Evolutionary conservation across 2,797 vertebrate genomes (phyloP).

Genomic region (Gallinago solitaria): DNA sequence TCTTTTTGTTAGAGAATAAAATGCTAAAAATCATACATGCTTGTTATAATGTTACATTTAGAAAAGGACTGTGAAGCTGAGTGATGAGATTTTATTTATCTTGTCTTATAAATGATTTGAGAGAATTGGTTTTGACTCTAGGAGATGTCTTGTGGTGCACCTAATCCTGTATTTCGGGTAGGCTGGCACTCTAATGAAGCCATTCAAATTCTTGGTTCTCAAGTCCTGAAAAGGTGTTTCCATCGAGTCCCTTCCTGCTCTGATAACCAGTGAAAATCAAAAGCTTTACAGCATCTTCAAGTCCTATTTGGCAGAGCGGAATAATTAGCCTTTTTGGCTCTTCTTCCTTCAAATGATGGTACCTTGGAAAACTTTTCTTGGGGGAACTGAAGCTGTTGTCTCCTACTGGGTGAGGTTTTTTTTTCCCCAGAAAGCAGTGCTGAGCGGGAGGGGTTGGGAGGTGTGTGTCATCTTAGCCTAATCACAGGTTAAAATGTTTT

Average conservation of each 20-base stretch:
- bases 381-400: background rate
- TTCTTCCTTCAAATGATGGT: background rate
- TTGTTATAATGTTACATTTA: background rate
- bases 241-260: background rate
- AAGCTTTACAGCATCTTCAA: background rate
- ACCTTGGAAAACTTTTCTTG: background rate
- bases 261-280: background rate
- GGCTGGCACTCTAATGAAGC: background rate
- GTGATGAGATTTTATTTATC: background rate
- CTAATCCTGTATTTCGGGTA: background rate
- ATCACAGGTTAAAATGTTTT: fast-evolving
- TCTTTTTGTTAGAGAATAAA: background rate
- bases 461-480: background rate
- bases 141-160: background rate
- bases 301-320: background rate
- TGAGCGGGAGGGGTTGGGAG: background rate
- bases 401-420: background rate
- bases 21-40: background rate
- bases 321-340: background rate
- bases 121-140: background rate
- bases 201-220: background rate
- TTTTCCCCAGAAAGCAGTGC: background rate
- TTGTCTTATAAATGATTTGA: background rate
- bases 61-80: background rate
- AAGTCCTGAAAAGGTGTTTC: background rate